phyloP scores from a whole-genome alignment of 2,113 vertebrate species.

The Crocuta crocuta region DNA sequence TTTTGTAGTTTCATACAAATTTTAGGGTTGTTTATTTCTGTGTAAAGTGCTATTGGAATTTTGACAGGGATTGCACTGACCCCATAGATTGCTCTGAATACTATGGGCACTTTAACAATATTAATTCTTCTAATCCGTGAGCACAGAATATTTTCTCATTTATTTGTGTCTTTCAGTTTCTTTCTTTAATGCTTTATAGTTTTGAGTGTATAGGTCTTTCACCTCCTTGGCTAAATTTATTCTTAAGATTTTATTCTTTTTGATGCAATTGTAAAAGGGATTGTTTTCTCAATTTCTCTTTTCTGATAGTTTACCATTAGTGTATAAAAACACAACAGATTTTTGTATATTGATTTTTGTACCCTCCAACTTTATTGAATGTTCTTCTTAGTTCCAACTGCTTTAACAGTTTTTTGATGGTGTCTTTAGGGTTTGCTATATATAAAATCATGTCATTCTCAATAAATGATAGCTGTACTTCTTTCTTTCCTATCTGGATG shows the following conservation, averaged over 20 bases:
- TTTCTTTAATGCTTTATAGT: not conserved
- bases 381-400: not conserved
- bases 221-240: not conserved
- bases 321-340: not conserved
- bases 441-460: not conserved
- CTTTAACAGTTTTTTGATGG: not conserved
- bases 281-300: not conserved
- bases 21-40: not conserved
- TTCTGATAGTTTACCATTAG: not conserved
- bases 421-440: not conserved
- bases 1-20: not conserved
- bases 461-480: not conserved
- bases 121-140: not conserved
- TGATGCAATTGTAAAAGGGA: not conserved
- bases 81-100: not conserved
- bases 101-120: not conserved
- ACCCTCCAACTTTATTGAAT: not conserved
- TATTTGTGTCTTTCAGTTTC: not conserved
- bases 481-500: not conserved
- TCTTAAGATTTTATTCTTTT: not conserved
- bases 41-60: not conserved
- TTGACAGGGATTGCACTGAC: not conserved
- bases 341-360: not conserved
- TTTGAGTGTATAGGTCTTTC: not conserved
- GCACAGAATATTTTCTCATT: not conserved